Evolutionary conservation across 2,797 vertebrate species (phyloP).

Genomic region (Urocyon cinereoargenteus): DNA sequence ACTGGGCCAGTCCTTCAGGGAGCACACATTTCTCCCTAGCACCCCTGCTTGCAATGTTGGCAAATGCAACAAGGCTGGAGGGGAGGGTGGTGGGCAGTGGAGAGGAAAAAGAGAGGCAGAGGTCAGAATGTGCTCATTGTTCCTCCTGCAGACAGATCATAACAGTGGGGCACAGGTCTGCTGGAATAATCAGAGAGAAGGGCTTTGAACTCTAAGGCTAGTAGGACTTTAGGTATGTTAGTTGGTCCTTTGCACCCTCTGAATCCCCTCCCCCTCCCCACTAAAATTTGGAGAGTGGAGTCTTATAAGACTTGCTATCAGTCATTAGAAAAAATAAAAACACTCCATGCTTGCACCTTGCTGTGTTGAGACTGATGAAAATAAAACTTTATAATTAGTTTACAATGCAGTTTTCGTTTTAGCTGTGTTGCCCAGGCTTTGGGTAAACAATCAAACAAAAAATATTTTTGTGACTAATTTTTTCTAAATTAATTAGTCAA

Average conservation of each 20-base stretch:
- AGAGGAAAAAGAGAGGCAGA: too few relatives aligned
- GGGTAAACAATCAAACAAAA: conserved; percentile 83
- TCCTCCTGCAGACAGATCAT: too few relatives aligned
- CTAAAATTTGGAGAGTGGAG: background rate
- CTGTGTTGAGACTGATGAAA: background rate
- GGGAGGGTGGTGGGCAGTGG: too few relatives aligned
- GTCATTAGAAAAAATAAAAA: background rate
- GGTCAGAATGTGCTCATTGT: rapidly evolving
- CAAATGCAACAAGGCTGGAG: rapidly evolving
- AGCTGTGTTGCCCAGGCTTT: conserved; percentile 74
- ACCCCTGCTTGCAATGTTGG: rapidly evolving
- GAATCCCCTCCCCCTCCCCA: background rate
- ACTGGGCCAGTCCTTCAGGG: background rate
- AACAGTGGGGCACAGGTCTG: too few relatives aligned
- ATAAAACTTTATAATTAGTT: background rate
- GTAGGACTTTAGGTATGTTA: background rate
- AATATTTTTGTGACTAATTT: conserved; percentile 76
- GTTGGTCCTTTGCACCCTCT: background rate
- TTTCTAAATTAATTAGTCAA: background rate
- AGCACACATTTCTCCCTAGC: rapidly evolving
- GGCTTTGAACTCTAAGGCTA: background rate
- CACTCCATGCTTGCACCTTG: background rate
- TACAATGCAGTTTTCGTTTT: conserved; percentile 73
- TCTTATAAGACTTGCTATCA: background rate
- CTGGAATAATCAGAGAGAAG: background rate